Base-by-base conservation (phyloP, 1,140 invertebrate species). In the Temnothorax curvispinosus region DNA sequence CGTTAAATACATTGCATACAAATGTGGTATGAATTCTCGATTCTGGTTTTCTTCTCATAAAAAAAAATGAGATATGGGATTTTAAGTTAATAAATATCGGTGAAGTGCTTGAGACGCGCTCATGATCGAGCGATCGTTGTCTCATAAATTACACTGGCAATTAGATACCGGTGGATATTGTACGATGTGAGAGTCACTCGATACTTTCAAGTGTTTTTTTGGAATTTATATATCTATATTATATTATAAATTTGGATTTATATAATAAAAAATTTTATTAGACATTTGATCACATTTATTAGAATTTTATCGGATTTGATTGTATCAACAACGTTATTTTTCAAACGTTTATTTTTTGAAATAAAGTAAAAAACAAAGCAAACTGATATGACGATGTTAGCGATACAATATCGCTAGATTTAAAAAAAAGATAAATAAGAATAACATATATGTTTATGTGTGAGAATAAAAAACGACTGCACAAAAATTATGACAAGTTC, bases 161-260 rank as follows among this genome's bases (percentile, higher is more conserved):
- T 89, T 89, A 84, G 72, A 87, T 84, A 78, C 58, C 44, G 52
- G 84, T 89, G 74, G 4, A 60, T 27, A 60, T 35, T 44, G 9
- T 60, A 54, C 11, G 41, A 74, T 2, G 41, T 41, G 47, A 76
- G 32, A 77, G 11, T 32, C 13, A 5, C 27, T 54, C 21, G 3
- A 18, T 8, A n/a, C 8, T 21, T 1, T 18, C 11, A 41, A 27
- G 13, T 15, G 0, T 62, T 0, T 27, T 85, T 77, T 21, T 13
- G 15, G 27, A 64, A 85, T 65, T 54, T 64, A 52, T 54, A 54
- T 54, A 6, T 54, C 52, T 18, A n/a, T 54, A 4, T 5, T n/a
- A 7, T 56, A 54, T 58, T 18, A 15, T 35, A 4, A 13, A 82
- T 72, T 82, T 15, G 38, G 50, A 76, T 38, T 60, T 35, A n/a